Evolutionary conservation across 2,888 invertebrate genomes (phyloP).

Genomic region (Leptura quadrifasciata): DNA sequence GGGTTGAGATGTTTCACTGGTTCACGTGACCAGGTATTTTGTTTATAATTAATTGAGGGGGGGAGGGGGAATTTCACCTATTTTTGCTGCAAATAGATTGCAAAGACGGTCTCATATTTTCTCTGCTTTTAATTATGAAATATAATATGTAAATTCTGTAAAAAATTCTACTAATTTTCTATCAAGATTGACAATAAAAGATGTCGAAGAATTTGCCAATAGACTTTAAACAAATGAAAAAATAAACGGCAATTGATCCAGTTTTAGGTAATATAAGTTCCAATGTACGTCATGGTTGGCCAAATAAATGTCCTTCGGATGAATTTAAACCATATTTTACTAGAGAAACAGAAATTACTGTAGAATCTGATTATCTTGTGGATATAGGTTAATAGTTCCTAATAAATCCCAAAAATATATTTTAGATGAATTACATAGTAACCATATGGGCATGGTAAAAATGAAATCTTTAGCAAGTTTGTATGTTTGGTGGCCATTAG

Average conservation of each 20-base stretch:
- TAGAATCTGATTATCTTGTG: constrained; percentile 31
- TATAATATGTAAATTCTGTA: constrained; percentile 35
- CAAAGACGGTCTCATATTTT: constrained; percentile 46
- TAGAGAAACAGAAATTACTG: constrained; percentile 33
- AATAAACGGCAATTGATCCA: constrained; percentile 9
- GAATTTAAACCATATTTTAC: constrained; percentile 21
- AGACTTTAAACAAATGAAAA: constrained; percentile 17
- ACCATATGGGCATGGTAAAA: constrained; percentile 33
- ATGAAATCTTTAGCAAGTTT: constrained; percentile 31
- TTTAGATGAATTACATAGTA: constrained; percentile 26
- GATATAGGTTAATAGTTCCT: constrained; percentile 23
- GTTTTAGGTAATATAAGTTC: constrained; percentile 28
- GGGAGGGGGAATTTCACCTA: too few relatives aligned
- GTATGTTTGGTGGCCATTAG: constrained; percentile 41
- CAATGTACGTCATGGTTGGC: constrained; percentile 37
- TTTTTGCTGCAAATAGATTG: constrained; percentile 41
- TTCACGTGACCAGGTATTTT: too few relatives aligned
- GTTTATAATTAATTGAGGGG: too few relatives aligned
- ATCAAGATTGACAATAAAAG: constrained; percentile 14
- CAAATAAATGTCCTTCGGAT: not conserved
- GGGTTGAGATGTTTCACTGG: too few relatives aligned
- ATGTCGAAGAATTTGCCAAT: constrained; percentile 6
- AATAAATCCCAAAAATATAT: too few relatives aligned
- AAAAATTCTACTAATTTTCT: constrained; percentile 16
- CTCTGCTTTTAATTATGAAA: constrained; percentile 41